Evolutionary conservation across 2,113 vertebrate species (phyloP).

Genomic region (Arizona elegans): DNA sequence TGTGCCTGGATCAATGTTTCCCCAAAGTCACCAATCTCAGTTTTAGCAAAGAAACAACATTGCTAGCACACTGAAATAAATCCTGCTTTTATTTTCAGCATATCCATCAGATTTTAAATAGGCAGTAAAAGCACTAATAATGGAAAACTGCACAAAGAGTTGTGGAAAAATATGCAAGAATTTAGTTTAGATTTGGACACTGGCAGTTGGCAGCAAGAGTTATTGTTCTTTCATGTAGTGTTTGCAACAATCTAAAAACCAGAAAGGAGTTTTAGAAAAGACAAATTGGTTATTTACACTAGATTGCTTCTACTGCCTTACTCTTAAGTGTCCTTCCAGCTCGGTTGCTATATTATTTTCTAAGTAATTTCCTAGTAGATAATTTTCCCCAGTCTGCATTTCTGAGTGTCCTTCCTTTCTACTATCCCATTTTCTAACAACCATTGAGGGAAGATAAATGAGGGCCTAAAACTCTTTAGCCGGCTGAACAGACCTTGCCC

Average conservation of each 20-base stretch:
- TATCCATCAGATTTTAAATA: background rate
- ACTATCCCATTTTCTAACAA: background rate
- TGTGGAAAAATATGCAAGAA: background rate
- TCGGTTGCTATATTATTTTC: background rate
- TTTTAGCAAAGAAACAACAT: background rate
- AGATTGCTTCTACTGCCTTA: background rate
- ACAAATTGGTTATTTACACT: background rate
- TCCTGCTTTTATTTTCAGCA: background rate
- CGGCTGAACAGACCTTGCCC: background rate
- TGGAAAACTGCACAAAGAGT: background rate
- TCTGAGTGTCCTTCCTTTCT: background rate
- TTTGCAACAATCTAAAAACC: background rate
- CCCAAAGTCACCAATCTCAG: background rate
- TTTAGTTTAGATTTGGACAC: background rate
- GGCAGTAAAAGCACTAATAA: background rate
- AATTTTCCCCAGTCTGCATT: background rate
- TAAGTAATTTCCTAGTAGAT: background rate
- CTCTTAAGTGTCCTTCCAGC: background rate
- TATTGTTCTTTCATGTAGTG: background rate
- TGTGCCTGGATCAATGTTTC: conserved; percentile 3
- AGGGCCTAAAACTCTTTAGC: background rate
- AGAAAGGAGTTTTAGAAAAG: background rate
- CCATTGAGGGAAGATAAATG: background rate
- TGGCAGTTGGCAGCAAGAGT: background rate
- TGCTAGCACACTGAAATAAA: background rate